Evolutionary conservation across 2,113 vertebrate species (phyloP).

Genomic region (Calyptomena viridis): DNA sequence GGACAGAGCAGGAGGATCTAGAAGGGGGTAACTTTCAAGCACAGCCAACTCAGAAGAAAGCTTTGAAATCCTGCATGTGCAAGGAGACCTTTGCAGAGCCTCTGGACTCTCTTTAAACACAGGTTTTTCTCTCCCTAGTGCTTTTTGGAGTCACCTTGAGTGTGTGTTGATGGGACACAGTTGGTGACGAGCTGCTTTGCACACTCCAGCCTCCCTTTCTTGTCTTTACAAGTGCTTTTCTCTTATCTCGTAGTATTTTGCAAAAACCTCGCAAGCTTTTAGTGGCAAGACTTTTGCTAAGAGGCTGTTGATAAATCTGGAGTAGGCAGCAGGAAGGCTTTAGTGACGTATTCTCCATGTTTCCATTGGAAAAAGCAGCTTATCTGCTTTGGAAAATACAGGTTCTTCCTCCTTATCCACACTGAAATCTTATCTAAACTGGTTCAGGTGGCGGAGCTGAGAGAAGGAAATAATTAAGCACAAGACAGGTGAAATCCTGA

Average conservation of each 20-base stretch:
- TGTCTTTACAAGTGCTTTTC: background rate
- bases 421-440: conserved; percentile 65
- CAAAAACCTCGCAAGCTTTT: background rate
- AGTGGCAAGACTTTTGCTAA: background rate
- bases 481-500: conserved; percentile 62
- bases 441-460: conserved; percentile 59
- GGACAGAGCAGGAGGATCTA: background rate
- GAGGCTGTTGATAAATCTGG: conserved; percentile 3
- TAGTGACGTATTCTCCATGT: background rate
- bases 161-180: rapidly evolving
- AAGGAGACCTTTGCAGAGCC: background rate
- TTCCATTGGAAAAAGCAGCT: background rate
- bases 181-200: background rate
- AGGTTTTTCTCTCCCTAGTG: background rate
- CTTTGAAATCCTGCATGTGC: background rate
- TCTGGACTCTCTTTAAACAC: background rate
- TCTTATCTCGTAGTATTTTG: background rate
- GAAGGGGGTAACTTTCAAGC: background rate
- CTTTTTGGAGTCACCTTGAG: background rate
- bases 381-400: conserved; percentile 38
- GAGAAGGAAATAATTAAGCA: conserved; percentile 69
- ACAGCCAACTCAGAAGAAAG: background rate
- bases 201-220: background rate
- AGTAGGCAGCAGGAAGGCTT: background rate
- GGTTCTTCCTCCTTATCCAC: conserved; percentile 52